phyloP scores from a whole-genome alignment of 2,888 invertebrate species.

The Clistopyga incitator region DNA sequence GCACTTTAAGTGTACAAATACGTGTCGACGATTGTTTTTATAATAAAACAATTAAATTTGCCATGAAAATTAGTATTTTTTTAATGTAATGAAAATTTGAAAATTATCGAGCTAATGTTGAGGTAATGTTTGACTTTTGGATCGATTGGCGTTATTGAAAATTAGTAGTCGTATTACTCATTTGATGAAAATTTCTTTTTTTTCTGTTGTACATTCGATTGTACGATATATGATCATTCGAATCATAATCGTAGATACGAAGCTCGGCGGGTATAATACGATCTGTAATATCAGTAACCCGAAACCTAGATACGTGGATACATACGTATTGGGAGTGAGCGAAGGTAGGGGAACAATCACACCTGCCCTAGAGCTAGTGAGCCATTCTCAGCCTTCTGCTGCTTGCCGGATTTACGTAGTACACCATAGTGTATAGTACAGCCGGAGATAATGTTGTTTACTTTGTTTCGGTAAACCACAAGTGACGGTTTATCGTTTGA shows the following conservation, averaged over 20 bases:
- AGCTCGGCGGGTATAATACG: constrained; percentile 31
- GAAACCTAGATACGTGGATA: constrained; percentile 41
- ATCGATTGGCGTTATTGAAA: constrained; percentile 26
- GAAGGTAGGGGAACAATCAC: constrained; percentile 50
- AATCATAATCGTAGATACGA: constrained; percentile 28
- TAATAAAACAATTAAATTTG: no score
- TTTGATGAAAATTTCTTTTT: not conserved
- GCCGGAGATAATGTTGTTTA: constrained; percentile 74
- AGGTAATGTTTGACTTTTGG: constrained; percentile 19
- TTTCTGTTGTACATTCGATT: not conserved
- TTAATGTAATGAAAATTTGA: no score
- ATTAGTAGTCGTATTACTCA: not conserved
- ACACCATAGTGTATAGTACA: constrained; percentile 33
- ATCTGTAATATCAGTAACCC: constrained; percentile 45
- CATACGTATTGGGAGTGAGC: constrained; percentile 7
- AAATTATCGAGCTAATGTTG: no score
- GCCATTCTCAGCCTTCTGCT: constrained; percentile 19
- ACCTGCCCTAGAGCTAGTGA: constrained; percentile 48
- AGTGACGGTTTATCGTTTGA: constrained; percentile 60
- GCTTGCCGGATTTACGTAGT: constrained; percentile 1
- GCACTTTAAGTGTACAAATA: no score
- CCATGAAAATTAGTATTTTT: no score
- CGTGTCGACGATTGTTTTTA: no score
- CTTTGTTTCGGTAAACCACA: constrained; percentile 75
- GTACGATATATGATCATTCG: constrained; percentile 12